A percentile compares a stretch with the other conserved stretches of the same genome.
Conservation (phyloP, 2,888 invertebrate genomes). For the Patella ulyssiponensis region DNA sequence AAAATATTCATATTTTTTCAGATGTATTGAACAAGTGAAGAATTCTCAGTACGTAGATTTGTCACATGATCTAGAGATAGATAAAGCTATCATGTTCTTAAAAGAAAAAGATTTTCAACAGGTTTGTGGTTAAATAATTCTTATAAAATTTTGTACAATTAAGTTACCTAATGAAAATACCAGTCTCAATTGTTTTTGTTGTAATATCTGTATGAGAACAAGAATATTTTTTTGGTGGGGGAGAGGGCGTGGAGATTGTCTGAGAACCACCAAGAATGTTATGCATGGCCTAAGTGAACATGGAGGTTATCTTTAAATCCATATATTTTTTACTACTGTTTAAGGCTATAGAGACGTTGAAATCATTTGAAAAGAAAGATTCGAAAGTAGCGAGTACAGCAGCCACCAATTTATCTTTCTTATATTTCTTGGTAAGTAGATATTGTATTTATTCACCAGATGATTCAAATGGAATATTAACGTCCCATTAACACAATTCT, state of each 20-base stretch:
- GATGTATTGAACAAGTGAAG: conserved; percentile 96
- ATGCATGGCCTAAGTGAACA: no score
- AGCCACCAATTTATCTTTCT: conserved; percentile 87
- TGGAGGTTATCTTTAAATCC: no score
- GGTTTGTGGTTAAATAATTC: conserved; percentile 43
- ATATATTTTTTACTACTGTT: conserved; percentile 37
- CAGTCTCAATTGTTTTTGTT: no score
- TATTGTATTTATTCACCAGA: not conserved
- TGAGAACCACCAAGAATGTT: no score
- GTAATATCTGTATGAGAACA: no score
- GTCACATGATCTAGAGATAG: conserved; percentile 90
- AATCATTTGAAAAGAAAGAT: conserved; percentile 87
- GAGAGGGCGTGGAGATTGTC: no score
- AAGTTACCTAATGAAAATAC: not conserved
- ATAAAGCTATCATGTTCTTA: conserved; percentile 88
- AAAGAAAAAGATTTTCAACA: conserved; percentile 83
- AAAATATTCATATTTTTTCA: conserved; percentile 70
- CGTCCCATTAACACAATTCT: no score
- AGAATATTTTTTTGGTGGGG: no score
- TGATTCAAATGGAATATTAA: no score
- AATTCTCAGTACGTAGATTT: conserved; percentile 87
- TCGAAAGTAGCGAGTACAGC: conserved; percentile 88
- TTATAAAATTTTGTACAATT: not conserved
- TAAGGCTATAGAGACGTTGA: conserved; percentile 86
- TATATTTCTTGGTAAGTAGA: conserved; percentile 81